Conservation (phyloP, 2,113 vertebrate species). For the Dicrurus megarhynchus region DNA sequence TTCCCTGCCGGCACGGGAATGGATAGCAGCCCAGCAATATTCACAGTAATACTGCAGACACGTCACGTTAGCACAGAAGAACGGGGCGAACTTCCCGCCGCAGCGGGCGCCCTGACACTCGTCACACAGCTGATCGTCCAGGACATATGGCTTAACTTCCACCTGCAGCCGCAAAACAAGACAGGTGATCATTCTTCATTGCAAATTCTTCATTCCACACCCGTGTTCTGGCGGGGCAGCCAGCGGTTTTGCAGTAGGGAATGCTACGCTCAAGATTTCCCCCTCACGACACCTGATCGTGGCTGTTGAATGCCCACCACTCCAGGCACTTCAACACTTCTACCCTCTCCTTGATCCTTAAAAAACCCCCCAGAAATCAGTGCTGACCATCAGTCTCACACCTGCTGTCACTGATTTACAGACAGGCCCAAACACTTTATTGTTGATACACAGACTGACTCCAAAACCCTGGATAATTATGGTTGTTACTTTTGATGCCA, state of each 20-base stretch:
- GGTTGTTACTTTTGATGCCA: background rate
- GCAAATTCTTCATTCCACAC: background rate
- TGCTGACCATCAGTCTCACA: background rate
- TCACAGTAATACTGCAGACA: constrained; percentile 99
- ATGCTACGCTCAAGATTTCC: background rate
- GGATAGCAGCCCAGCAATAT: constrained; percentile 99
- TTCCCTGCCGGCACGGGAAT: constrained; percentile 95
- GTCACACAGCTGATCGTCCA: constrained; percentile 99
- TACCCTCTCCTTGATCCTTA: background rate
- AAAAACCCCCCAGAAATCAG: background rate
- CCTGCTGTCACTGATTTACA: background rate
- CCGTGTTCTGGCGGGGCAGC: background rate
- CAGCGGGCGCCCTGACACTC: constrained; percentile 99
- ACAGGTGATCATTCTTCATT: background rate
- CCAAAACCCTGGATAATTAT: background rate
- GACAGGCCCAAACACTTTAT: background rate
- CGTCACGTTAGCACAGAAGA: constrained; percentile 99
- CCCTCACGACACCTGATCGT: background rate
- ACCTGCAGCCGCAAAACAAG: constrained; percentile 77
- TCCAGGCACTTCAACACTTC: background rate
- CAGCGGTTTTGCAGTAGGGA: background rate
- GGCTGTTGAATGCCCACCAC: background rate
- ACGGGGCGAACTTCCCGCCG: constrained; percentile 97
- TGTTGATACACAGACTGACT: background rate
- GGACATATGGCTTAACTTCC: constrained; percentile 99